Evolutionary conservation across 2,888 invertebrate genomes (phyloP), one percentile per base, ranked within the genome.

Genomic region (Hydropsyche betteni): DNA sequence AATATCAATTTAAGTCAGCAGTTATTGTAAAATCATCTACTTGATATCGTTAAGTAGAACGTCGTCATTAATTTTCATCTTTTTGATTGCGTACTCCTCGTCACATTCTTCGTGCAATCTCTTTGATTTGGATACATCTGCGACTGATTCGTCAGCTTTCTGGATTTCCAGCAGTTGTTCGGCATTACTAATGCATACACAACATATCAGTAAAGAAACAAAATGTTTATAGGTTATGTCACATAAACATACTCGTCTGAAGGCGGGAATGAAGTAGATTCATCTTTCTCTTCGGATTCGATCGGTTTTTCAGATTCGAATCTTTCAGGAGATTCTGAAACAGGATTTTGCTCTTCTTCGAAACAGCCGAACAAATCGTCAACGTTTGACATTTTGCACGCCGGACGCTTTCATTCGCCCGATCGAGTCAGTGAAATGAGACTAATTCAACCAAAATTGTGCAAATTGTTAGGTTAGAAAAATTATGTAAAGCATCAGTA

Each of bases 51-150:
- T 77, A n/a, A 80, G 81, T 74, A 84, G 83, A 70, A 84, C 84
- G 16, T 84, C 76, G 64, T 84, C 83, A 0, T 83, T 83, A 0
- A 82, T 79, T 79, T 82, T 82, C 4, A 78, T 72, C n/a, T 81
- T 81, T 75, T 81, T 81, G 2, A 74, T 24, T 7, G 72, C 51
- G 10, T 36, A 77, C 4, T 80, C 79, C 12, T 80, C 80, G 14
- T 77, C 78, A 44, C 76, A 74, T 10, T 79, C 79, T 0, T 12
- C 10, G 14, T 64, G 64, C 2, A 2, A 10, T 33, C 64, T 36
- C 10, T 64, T 64, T 36, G n/a, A n/a, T 58, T 58, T 58, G 4
- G 24, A 8, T 16, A 24, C 16, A 36, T 12, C 34, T 34, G 33
- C 36, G 4, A 12, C 0, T 33, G 8, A 3, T 0, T 36, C 36